Percentiles rank a stretch among this genome's conserved stretches.
Evolutionary conservation across 2,113 vertebrate genomes (phyloP).

Genomic region (Gila orcuttii): DNA sequence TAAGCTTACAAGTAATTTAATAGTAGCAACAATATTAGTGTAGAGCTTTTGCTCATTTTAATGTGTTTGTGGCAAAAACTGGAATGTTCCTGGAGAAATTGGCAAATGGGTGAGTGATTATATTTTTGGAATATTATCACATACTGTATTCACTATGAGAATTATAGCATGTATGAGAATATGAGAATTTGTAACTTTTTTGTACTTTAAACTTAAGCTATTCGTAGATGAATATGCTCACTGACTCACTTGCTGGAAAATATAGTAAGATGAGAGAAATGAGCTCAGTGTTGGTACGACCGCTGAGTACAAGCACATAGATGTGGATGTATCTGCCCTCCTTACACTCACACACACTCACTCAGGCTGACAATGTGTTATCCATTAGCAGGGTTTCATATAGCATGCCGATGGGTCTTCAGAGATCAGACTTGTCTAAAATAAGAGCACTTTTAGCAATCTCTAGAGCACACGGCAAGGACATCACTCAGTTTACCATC

Average conservation of each 20-base stretch:
- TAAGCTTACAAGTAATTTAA: neutral
- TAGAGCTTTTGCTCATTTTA: neutral
- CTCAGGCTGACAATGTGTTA: constrained; percentile 48
- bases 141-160: neutral
- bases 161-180: too few species aligned
- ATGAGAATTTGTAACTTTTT: neutral
- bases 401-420: constrained; percentile 61
- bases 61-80: neutral
- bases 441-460: constrained; percentile 67
- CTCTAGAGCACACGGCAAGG: constrained; percentile 58
- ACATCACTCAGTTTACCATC: constrained; percentile 56
- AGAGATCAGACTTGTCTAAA: constrained; percentile 63
- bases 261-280: constrained; percentile 21
- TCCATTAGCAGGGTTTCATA: constrained; percentile 67
- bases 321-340: constrained; percentile 36
- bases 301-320: constrained; percentile 26
- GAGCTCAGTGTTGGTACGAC: neutral
- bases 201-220: neutral
- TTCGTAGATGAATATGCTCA: neutral
- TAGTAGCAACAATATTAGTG: neutral
- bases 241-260: constrained; percentile 6
- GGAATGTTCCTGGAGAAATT: neutral
- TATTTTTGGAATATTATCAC: neutral
- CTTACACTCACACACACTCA: constrained; percentile 47
- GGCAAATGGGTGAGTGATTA: neutral